A percentile compares a stretch with the other conserved stretches of the same genome.
Evolutionary conservation across 2,888 invertebrate species (phyloP).

Genomic region (Panorpa germanica): DNA sequence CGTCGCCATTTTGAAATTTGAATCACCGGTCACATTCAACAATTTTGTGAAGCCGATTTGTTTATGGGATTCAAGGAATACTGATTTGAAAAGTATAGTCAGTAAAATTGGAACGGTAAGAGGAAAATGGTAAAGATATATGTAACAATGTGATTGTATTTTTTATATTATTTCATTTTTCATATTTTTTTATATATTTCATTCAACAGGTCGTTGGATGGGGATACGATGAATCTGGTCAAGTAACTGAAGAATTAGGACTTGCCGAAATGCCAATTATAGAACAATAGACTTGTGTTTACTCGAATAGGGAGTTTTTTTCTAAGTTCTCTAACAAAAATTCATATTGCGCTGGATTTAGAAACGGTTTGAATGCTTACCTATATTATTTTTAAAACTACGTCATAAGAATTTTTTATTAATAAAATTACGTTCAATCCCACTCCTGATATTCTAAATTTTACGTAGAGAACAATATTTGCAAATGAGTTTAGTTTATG

Average conservation of each 20-base stretch:
- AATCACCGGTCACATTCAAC: conserved; percentile 1
- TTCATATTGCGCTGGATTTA: no score
- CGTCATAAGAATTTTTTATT: no score
- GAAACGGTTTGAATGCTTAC: no score
- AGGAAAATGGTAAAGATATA: conserved; percentile 19
- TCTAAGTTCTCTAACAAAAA: no score
- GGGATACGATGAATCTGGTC: conserved; percentile 8
- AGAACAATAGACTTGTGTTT: no score
- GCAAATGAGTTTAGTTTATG: no score
- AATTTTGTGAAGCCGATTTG: conserved; percentile 8
- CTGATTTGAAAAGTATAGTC: conserved; percentile 15
- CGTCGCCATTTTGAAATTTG: conserved; percentile 5
- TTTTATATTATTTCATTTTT: conserved; percentile 1
- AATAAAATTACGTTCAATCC: no score
- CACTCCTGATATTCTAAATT: no score
- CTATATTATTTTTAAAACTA: no score
- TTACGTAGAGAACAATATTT: no score
- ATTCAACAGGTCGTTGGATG: conserved; percentile 24
- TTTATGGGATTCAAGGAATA: conserved; percentile 14
- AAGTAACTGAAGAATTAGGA: conserved; percentile 8
- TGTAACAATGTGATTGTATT: conserved; percentile 20
- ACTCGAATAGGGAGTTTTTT: no score
- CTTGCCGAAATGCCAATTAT: no score
- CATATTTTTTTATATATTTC: conserved; percentile 14
- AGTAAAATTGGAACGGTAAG: conserved; percentile 15